Percentiles rank a stretch among this genome's conserved stretches.
Conservation (phyloP, 2,888 invertebrate genomes). For the Pyralis farinalis region DNA sequence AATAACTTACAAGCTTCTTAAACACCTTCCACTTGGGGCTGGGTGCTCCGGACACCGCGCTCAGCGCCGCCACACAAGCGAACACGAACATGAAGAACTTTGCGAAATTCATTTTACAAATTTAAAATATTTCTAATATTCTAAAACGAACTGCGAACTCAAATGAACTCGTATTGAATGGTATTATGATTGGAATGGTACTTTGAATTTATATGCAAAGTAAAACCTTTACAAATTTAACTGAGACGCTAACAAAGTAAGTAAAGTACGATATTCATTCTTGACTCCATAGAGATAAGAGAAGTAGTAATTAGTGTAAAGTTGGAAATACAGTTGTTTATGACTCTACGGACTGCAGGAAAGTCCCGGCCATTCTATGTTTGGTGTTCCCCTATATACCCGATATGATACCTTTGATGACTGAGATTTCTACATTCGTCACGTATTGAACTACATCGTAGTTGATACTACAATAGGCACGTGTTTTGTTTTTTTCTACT, state of each 20-base stretch:
- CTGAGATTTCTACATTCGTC: too few relatives aligned
- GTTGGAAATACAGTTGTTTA: background rate
- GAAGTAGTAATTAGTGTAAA: background rate
- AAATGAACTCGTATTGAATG: slow-evolving; percentile 3
- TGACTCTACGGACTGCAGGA: background rate
- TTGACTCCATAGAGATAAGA: background rate
- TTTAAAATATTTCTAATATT: background rate
- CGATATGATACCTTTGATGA: too few relatives aligned
- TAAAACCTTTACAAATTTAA: background rate
- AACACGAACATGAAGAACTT: slow-evolving; percentile 42
- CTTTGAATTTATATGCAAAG: slow-evolving; percentile 1
- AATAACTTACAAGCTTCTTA: slow-evolving; percentile 50
- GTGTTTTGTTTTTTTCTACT: too few relatives aligned
- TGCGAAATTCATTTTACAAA: slow-evolving; percentile 41
- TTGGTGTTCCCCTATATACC: background rate
- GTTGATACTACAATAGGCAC: too few relatives aligned
- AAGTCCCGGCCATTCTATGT: background rate
- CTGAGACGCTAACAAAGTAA: background rate
- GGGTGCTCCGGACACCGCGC: slow-evolving; percentile 39
- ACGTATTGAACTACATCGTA: too few relatives aligned
- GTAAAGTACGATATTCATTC: background rate
- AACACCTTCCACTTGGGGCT: slow-evolving; percentile 48
- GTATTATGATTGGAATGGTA: background rate
- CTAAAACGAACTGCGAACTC: background rate
- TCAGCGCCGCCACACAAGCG: slow-evolving; percentile 37